Conservation (phyloP, 1,140 invertebrate genomes). For the Ips nitidus region DNA sequence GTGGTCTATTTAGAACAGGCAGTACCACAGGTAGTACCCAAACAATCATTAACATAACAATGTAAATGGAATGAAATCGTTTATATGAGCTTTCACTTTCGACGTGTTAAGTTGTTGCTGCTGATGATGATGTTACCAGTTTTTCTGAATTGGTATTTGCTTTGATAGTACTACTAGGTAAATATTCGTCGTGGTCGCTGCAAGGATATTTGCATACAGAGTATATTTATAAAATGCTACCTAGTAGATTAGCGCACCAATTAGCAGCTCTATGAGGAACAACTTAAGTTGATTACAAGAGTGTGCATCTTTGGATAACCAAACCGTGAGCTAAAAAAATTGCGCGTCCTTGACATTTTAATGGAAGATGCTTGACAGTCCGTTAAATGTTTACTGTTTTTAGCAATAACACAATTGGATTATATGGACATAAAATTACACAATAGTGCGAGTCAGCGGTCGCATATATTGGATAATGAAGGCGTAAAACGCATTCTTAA, state of each 20-base stretch:
- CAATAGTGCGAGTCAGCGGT: slow-evolving; percentile 16
- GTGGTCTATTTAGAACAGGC: slow-evolving; percentile 29
- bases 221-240: too few relatives aligned
- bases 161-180: not conserved
- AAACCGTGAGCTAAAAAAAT: too few relatives aligned
- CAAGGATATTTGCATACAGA: too few relatives aligned
- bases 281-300: too few relatives aligned
- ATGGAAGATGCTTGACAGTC: not conserved
- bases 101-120: not conserved
- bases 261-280: too few relatives aligned
- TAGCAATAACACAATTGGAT: slow-evolving; percentile 16
- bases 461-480: slow-evolving; percentile 21
- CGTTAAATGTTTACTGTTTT: too few relatives aligned
- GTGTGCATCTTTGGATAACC: too few relatives aligned
- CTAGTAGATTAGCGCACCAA: too few relatives aligned
- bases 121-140: not conserved
- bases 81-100: slow-evolving; percentile 35
- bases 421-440: slow-evolving; percentile 24
- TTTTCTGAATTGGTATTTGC: not conserved
- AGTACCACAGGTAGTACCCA: slow-evolving; percentile 9
- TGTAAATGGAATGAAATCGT: slow-evolving; percentile 27
- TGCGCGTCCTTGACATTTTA: not conserved
- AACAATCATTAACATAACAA: slow-evolving; percentile 34
- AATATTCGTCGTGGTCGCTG: too few relatives aligned
- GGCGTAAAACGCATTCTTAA: slow-evolving; percentile 27